A percentile compares a stretch with the other conserved stretches of the same genome.
Evolutionary conservation across 1,140 invertebrate genomes (phyloP).

Genomic region (Brachionus rotundiformis): DNA sequence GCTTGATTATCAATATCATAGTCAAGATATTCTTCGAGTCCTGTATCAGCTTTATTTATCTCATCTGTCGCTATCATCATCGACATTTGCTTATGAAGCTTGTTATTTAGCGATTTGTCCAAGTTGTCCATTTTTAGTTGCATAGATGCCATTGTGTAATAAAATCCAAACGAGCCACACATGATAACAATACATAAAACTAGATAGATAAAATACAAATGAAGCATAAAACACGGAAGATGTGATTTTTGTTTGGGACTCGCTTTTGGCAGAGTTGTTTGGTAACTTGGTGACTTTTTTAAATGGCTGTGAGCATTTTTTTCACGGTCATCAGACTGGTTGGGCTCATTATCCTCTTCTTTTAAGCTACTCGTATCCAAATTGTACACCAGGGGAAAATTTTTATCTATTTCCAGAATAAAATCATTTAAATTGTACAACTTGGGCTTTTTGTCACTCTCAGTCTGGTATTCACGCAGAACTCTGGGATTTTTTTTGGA

Average conservation of each 20-base stretch:
- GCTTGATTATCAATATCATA: not conserved
- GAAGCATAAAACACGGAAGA: not conserved
- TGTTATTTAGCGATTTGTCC: not conserved
- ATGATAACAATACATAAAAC: slow-evolving; percentile 4
- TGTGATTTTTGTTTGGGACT: not conserved
- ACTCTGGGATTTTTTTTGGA: not conserved
- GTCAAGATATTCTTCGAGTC: not conserved
- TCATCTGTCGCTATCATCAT: not conserved
- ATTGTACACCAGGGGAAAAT: slow-evolving; percentile 22
- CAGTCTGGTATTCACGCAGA: not conserved
- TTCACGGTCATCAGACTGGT: not conserved
- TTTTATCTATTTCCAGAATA: not conserved
- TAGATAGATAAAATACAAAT: slow-evolving; percentile 27
- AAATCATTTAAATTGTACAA: slow-evolving; percentile 16
- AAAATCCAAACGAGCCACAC: slow-evolving; percentile 2
- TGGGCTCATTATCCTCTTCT: not conserved
- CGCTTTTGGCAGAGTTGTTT: not conserved
- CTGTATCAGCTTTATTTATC: not conserved
- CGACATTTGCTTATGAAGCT: not conserved
- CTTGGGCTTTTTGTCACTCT: not conserved
- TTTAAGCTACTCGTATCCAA: not conserved
- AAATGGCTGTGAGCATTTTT: not conserved
- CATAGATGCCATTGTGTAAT: not conserved
- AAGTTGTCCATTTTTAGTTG: not conserved
- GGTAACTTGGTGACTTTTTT: not conserved